Base-by-base conservation (phyloP, 2,113 vertebrate genomes). In the Notarius quadriscutis region DNA sequence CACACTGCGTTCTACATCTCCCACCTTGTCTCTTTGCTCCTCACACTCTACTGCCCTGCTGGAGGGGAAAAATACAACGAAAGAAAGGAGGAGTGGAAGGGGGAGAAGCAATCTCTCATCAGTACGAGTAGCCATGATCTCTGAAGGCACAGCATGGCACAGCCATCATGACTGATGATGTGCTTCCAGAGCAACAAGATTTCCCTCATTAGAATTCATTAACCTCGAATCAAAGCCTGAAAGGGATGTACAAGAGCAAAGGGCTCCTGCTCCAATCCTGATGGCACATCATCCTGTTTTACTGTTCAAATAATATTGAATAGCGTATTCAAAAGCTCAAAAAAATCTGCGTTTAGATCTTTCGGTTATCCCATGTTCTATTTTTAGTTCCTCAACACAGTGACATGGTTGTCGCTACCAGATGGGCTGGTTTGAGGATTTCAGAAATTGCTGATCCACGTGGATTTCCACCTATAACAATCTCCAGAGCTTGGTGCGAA, bases 201-300 rank as follows among this genome's bases (percentile, higher is more conserved):
- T 69, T 50, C 60, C 27, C 86, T 82, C 51, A 87, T 74, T 82
- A 72, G 53, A 20, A 22, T 81, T 60, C 57, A 87, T 87, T 87
- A 87, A 87, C 86, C 79, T 87, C 65, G 82, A 81, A 82, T 81
- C 65, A 81, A 62, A 81, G 51, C 50, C 30, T 48, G 75, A 69
- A 55, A 9, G 77, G 55, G 30, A 55, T 72, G 51, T 34, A 84
- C 82, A 27, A 34, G 51, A 55, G 30, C 51, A 57, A 6, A 51
- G 50, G 25, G 12, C 20, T 20, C n/a, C 62, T 55, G 62, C 41
- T 27, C 12, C 50, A 83, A 41, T 69, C 48, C 62, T 67, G 15
- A 1, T 51, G 22, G n/a, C 62, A 81, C 55, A 81, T 22, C 8
- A 58, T 58, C 17, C 7, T 5, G 53, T 80, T 57, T 34, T 20